Evolutionary conservation across 2,113 vertebrate species (phyloP).

Genomic region (Actenoides hombroni): DNA sequence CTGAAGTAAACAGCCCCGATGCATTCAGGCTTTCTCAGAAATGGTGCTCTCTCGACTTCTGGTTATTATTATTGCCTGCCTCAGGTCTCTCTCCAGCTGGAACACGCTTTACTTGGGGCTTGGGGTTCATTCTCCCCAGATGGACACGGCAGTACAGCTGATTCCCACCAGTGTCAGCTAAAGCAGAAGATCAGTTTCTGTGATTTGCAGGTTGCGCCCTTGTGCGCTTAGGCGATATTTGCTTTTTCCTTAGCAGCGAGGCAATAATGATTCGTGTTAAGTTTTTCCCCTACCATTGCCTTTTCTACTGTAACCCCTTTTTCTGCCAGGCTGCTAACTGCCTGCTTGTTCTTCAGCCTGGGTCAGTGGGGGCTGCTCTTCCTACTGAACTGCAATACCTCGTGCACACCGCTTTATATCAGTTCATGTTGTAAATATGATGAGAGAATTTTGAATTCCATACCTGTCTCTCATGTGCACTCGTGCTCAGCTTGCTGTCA

Average conservation of each 20-base stretch:
- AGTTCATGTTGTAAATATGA: neutral
- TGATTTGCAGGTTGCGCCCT: neutral
- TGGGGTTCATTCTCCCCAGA: neutral
- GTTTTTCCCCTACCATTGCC: neutral
- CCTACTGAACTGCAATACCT: neutral
- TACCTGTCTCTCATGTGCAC: neutral
- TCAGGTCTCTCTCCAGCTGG: neutral
- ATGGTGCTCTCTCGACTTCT: neutral
- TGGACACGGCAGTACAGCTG: neutral
- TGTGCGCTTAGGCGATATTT: neutral
- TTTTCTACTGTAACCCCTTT: neutral
- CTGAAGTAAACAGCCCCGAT: neutral
- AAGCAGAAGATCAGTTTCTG: neutral
- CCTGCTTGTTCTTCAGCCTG: neutral
- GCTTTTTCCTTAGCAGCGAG: neutral
- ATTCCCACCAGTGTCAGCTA: neutral
- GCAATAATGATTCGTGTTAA: neutral
- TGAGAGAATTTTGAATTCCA: neutral
- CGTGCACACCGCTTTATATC: neutral
- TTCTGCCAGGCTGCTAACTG: neutral
- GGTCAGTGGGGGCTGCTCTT: neutral
- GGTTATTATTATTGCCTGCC: neutral
- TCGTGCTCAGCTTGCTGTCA: constrained; percentile 36
- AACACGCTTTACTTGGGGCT: neutral
- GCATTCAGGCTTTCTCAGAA: neutral